Evolutionary conservation across 2,888 invertebrate genomes (phyloP), one percentile per base, ranked within the genome.

Genomic region (Coleophora flavipennella): DNA sequence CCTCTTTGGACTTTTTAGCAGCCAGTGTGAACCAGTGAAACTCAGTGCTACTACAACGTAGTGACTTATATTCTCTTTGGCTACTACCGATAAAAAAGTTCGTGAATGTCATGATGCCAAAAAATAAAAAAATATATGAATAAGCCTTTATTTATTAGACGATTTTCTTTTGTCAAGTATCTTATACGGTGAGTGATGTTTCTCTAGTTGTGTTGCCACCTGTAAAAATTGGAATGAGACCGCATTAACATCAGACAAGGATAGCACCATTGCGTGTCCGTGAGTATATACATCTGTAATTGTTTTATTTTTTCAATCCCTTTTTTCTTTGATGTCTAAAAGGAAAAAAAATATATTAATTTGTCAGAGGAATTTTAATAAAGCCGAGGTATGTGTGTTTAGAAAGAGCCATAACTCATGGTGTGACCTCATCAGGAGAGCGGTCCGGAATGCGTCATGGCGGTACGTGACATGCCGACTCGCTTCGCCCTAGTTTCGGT

Each of bases 181-280:
- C 20, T 6, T 20, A 20, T 4, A 20, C 6, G 34, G 28, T 33
- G 28, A 41, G 39, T 33, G 32, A 33, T 8, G 31, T 33, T 59
- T 62, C 70, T 62, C 70, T 68, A 73, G 73, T 72, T 70, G 62
- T 62, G 50, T 62, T 62, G 57, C 59, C 62, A 71, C 64, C 74
- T 75, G 80, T 79, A 78, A 76, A 71, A 67, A 67, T 57, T 54
- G 54, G 75, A 78, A 57, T 62, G 74, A 67, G 77, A 74, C 40
- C 50, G 63, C 52, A 59, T 63, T 48, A 42, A 45, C 32, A 43
- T 41, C 45, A 52, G 64, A 67, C 53, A 29, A 60, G 47, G 67
- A 67, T 38, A 51, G 61, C 43, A 36, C 13, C 45, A 44, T 58
- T 52, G 59, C 59, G 59, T 62, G 60, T 54, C 42, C 40, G 64